Conservation (phyloP, 2,113 vertebrate species). For the Aldabrachelys gigantea region DNA sequence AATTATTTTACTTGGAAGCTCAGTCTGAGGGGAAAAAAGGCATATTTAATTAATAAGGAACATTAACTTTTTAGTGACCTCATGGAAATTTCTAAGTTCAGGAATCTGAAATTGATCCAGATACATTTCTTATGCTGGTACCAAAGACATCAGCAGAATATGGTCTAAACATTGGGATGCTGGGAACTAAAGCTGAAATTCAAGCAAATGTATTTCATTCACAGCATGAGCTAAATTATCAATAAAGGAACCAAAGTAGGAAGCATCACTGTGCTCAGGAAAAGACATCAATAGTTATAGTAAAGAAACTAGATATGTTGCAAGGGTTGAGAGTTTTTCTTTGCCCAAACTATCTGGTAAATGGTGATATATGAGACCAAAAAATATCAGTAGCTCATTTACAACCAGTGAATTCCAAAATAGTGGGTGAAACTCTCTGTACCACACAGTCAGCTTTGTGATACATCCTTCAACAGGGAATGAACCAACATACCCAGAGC, state of each 20-base stretch:
- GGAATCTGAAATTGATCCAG: slow-evolving; percentile 50
- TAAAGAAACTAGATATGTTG: not conserved
- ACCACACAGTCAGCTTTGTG: not conserved
- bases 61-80: slow-evolving; percentile 43
- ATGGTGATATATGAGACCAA: not conserved
- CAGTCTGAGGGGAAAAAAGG: slow-evolving; percentile 33
- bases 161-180: slow-evolving; percentile 21
- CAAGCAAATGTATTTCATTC: slow-evolving; percentile 15
- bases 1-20: slow-evolving; percentile 39
- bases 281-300: not conserved
- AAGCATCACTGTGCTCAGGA: not conserved
- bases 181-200: not conserved
- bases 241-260: not conserved
- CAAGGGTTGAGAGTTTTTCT: not conserved
- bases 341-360: not conserved
- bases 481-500: not conserved
- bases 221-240: not conserved
- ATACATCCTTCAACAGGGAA: not conserved
- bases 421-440: not conserved
- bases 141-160: slow-evolving; percentile 29
- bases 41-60: slow-evolving; percentile 15
- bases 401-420: not conserved
- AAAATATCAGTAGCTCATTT: not conserved
- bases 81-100: slow-evolving; percentile 35
- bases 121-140: slow-evolving; percentile 39